Percentiles rank a stretch among this genome's conserved stretches.
Evolutionary conservation across 2,113 vertebrate species (phyloP).

Genomic region (Apeltes quadracus): DNA sequence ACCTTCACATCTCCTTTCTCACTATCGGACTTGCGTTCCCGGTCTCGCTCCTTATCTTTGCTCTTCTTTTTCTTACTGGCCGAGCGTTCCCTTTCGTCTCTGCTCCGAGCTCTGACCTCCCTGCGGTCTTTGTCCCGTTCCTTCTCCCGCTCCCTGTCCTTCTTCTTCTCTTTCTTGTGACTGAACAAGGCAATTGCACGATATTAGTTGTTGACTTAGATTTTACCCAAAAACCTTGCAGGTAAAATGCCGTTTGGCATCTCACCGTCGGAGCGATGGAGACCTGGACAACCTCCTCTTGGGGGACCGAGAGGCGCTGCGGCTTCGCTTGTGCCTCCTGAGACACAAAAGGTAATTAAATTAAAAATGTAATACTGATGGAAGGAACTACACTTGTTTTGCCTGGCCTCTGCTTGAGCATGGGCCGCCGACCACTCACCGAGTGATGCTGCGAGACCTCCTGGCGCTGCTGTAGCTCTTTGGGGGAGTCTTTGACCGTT

Average conservation of each 20-base stretch:
- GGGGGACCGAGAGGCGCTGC: slow-evolving; percentile 88
- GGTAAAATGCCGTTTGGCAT: not conserved
- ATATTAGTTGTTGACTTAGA: not conserved
- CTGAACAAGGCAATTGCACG: slow-evolving; percentile 60
- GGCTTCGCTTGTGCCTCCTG: slow-evolving; percentile 87
- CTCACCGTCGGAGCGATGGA: slow-evolving; percentile 90
- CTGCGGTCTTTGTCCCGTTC: not conserved
- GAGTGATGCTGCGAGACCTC: slow-evolving; percentile 91
- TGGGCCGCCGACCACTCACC: slow-evolving; percentile 74
- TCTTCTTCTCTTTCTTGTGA: slow-evolving; percentile 99
- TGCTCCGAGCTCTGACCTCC: slow-evolving; percentile 82
- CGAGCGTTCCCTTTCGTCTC: slow-evolving; percentile 90
- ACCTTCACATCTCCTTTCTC: slow-evolving; percentile 97
- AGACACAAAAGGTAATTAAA: not conserved
- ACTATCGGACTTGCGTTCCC: slow-evolving; percentile 91
- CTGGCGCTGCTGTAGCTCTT: slow-evolving; percentile 98
- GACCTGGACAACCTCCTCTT: slow-evolving; percentile 88
- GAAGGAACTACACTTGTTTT: not conserved
- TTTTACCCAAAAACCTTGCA: not conserved
- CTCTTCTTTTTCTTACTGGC: slow-evolving; percentile 93
- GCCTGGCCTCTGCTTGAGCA: no score
- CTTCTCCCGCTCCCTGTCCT: slow-evolving; percentile 85
- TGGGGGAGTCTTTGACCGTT: slow-evolving; percentile 96
- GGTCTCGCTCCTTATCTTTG: slow-evolving; percentile 95
- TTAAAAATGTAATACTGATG: not conserved